Evolutionary conservation across 2,888 invertebrate species (phyloP), one percentile per base, ranked within the genome.

Genomic region (Alentia gelatinosa): DNA sequence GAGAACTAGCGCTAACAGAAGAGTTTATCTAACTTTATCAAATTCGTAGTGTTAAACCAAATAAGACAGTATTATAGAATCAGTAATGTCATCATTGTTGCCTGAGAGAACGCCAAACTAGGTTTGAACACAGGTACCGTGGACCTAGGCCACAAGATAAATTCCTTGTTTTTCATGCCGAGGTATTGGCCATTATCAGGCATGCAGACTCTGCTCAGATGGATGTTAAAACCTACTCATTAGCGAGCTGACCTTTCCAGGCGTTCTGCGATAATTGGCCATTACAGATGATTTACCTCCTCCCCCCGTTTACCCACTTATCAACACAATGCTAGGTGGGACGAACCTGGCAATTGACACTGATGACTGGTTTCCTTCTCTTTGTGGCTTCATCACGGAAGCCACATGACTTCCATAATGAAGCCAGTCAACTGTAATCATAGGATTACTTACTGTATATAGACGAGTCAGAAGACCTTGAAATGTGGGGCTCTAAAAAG

Each of bases 321-420:
- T 39, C 79, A 23, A 39, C 37, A 79, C 79, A 79, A 79, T 86
- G 86, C 86, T 19, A 47, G 33, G 47, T 86, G 30, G 42, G 86
- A 12, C 4, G 47, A 4, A 26, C 30, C 47, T 9, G 26, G 30
- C 30, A 12, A 47, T 86, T 86, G 86, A 47, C 50, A 50, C 86
- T 30, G 50, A 33, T 30, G 47, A 26, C 47, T 86, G 33, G 47
- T 47, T 42, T 86, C 86, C 42, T 30, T 7, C 30, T 30, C 86
- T 86, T 50, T 86, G 50, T 86, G 86, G 86, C 86, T 86, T 86
- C 86, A 86, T 86, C 42, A 30, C 86, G 47, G 84, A 86, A 86
- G 86, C 86, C 86, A 86, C 35, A 50, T 86, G 42, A 30, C 47
- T 86, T 47, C 86, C 30, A 42, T 86, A 50, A 47, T 33, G 39